Base-by-base conservation (phyloP, 2,113 vertebrate genomes). In the Zootoca vivipara region DNA sequence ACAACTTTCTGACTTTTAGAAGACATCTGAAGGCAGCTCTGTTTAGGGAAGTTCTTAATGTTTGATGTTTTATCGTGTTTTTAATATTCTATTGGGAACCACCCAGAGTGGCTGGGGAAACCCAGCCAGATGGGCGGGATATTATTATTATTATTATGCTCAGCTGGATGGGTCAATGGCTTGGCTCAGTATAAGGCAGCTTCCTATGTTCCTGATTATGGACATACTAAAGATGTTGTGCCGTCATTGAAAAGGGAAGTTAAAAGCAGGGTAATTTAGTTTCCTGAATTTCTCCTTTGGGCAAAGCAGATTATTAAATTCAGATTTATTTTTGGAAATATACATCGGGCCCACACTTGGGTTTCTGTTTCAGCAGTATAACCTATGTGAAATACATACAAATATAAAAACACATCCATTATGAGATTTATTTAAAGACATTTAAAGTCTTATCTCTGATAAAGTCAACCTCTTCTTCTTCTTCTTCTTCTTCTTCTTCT, bases 301-400 rank as follows among this genome's bases (percentile, higher is more conserved):
- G 78, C 64, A 91, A 78, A 92, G 40, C 33, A 85, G 24, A 83
- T 82, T 87, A 10, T 75, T 33, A 83, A 85, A 89, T 62, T 90
- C 77, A 92, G 70, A 64, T 18, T 16, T 20, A 20, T 58, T 58
- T 79, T 58, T 56, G 28, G 10, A 80, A 80, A 58, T 80, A 58
- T 52, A 3, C 10, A 77, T 22, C 38, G 18, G 38, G 12, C 5
- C 70, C 26, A 30, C 16, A 28, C 30, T 16, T 35, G 42, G 20
- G 7, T 9, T 69, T 83, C 28, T 70, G 46, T 56, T 56, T 56
- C 8, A 56, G n/a, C 33, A 73, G 33, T 58, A 15, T 26, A 73
- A 35, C 7, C 7, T 85, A 33, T 13, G 22, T 38, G 1, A 38
- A 81, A 33, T 80, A 80, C 83, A 85, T 3, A 80, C 33, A 92